phyloP scores from a whole-genome alignment of 2,113 vertebrate species.

The Zapus hudsonius region DNA sequence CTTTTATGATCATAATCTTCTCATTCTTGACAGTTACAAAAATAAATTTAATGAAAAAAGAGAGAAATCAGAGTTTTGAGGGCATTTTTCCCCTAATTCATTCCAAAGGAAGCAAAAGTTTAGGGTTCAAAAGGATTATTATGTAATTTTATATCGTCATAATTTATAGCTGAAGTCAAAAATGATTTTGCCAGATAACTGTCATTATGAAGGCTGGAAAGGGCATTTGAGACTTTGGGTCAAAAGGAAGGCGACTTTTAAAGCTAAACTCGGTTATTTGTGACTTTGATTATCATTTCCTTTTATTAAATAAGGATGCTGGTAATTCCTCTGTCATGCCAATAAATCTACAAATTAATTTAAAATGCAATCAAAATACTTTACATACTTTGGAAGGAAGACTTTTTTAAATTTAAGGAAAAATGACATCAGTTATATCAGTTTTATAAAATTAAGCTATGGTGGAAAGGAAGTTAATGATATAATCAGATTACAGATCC shows the following conservation, averaged over 20 bases:
- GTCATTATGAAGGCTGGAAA: neutral
- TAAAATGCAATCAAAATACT: slow-evolving; percentile 31
- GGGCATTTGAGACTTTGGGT: neutral
- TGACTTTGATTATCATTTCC: slow-evolving; percentile 31
- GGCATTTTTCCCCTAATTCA: slow-evolving; percentile 1
- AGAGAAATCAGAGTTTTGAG: neutral
- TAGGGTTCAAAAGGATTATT: slow-evolving; percentile 32
- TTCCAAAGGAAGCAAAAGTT: slow-evolving; percentile 45
- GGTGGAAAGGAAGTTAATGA: slow-evolving; percentile 28
- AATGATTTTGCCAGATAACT: slow-evolving; percentile 39
- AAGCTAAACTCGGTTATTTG: slow-evolving; percentile 47
- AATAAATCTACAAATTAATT: slow-evolving; percentile 56
- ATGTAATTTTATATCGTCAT: neutral
- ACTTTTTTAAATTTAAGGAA: slow-evolving; percentile 34
- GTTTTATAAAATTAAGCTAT: slow-evolving; percentile 57
- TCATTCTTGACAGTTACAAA: slow-evolving; percentile 32
- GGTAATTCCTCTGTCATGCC: neutral
- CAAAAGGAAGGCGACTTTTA: slow-evolving; percentile 33
- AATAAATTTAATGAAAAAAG: neutral
- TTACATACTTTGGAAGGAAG: neutral
- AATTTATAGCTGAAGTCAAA: slow-evolving; percentile 18
- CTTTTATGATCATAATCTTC: slow-evolving; percentile 56
- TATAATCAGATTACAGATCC: slow-evolving; percentile 46
- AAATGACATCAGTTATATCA: neutral
- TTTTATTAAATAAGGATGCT: slow-evolving; percentile 25